phyloP scores from a whole-genome alignment of 2,888 invertebrate species.

The Ormyrus thymus region DNA sequence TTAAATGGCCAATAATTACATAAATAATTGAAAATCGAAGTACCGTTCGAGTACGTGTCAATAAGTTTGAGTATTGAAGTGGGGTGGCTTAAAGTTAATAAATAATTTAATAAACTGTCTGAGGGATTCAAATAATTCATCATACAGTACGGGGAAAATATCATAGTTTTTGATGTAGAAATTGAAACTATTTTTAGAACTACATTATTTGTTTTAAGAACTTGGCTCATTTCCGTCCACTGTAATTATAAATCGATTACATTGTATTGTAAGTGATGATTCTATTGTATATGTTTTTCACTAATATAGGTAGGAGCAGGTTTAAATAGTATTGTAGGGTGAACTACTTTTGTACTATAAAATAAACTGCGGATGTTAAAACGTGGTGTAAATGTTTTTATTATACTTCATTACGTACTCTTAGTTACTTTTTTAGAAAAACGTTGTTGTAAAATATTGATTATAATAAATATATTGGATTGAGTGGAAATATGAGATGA shows the following conservation, averaged over 20 bases:
- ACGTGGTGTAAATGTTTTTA: conserved; percentile 14
- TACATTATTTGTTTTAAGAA: not conserved
- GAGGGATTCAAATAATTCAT: no score
- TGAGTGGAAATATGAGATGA: no score
- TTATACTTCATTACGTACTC: not conserved
- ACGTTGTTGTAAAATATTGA: no score
- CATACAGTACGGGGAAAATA: no score
- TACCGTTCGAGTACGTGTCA: no score
- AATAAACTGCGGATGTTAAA: conserved; percentile 22
- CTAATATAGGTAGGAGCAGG: conserved; percentile 25
- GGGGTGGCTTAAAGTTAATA: no score
- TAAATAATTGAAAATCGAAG: not conserved
- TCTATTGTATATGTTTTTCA: conserved; percentile 25
- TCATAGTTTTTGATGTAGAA: no score
- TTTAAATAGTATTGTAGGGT: conserved; percentile 3
- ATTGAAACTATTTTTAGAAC: not conserved
- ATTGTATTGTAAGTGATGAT: conserved; percentile 10
- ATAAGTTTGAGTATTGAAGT: no score
- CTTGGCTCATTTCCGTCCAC: conserved; percentile 11
- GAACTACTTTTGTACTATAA: conserved; percentile 30
- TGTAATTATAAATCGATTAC: not conserved
- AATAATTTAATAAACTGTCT: no score
- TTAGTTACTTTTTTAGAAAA: no score
- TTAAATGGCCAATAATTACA: not conserved
- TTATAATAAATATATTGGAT: no score